Conservation (phyloP, 2,113 vertebrate species). For the Prietella phreatophila region DNA sequence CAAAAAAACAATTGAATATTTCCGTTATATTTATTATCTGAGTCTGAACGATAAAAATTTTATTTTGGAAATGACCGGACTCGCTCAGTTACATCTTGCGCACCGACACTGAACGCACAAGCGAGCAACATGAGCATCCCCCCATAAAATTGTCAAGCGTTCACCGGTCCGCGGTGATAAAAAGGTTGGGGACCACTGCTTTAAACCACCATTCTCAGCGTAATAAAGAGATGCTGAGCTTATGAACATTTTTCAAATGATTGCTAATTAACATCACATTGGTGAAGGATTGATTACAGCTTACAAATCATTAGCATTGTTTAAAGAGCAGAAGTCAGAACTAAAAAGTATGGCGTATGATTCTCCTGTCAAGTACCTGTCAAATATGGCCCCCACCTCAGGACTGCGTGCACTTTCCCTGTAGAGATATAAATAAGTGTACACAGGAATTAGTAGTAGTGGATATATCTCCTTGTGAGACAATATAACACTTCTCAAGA, state of each 20-base stretch:
- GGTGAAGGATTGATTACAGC: background rate
- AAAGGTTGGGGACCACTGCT: too few species aligned
- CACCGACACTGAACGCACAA: too few species aligned
- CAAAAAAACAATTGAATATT: too few species aligned
- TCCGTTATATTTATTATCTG: too few species aligned
- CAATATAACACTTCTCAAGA: background rate
- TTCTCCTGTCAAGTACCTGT: constrained; percentile 77
- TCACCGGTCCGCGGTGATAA: too few species aligned
- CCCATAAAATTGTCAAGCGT: too few species aligned
- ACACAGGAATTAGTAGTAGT: background rate
- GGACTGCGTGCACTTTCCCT: constrained; percentile 90
- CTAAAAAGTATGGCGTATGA: background rate
- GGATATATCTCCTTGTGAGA: background rate
- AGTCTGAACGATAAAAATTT: too few species aligned
- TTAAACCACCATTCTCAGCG: background rate
- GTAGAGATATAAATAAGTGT: constrained; percentile 33
- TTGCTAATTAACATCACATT: background rate
- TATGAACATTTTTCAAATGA: background rate
- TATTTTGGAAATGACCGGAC: too few species aligned
- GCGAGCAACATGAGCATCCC: too few species aligned
- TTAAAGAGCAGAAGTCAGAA: background rate
- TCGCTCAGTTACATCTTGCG: too few species aligned
- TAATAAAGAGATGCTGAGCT: background rate
- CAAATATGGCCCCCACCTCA: constrained; percentile 96
- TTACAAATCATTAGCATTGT: background rate